phyloP scores from a whole-genome alignment of 37 sponge, comb jelly and placozoan species.

The Axinella damicornis region DNA sequence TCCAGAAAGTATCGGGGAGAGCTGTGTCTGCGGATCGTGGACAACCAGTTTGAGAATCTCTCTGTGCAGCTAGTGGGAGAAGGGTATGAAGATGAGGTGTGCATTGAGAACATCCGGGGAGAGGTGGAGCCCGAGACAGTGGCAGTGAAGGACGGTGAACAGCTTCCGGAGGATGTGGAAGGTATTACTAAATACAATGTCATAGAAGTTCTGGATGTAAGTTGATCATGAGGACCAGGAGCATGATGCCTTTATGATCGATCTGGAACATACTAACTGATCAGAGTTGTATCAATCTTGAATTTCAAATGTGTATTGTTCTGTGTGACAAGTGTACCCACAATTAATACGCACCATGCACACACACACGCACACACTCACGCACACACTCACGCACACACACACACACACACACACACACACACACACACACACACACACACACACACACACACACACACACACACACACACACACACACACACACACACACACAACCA shows the following conservation, averaged over 20 bases:
- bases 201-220: not conserved
- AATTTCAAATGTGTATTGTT: too few relatives aligned
- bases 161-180: conserved; percentile 5
- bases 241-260: too few relatives aligned
- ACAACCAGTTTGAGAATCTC: conserved; percentile 93
- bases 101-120: conserved; percentile 70
- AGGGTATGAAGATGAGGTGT: conserved; percentile 88
- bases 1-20: conserved; percentile 44
- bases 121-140: not conserved
- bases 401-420: too few relatives aligned
- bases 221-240: too few relatives aligned
- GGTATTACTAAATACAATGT: too few relatives aligned
- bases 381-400: too few relatives aligned
- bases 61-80: conserved; percentile 87
- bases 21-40: conserved; percentile 57
- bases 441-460: not conserved
- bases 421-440: too few relatives aligned
- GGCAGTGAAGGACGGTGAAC: not conserved
- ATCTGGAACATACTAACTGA: too few relatives aligned
- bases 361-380: too few relatives aligned
- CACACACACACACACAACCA: conserved; percentile 3
- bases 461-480: conserved; percentile 12
- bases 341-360: too few relatives aligned
- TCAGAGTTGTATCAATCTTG: too few relatives aligned
- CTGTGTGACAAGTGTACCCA: too few relatives aligned